These are phyloP conservation scores for Gnathonemus echidnorhynchus DNA, from an alignment of 2,113 vertebrate species.

Conservation along the genomic window DNA sequence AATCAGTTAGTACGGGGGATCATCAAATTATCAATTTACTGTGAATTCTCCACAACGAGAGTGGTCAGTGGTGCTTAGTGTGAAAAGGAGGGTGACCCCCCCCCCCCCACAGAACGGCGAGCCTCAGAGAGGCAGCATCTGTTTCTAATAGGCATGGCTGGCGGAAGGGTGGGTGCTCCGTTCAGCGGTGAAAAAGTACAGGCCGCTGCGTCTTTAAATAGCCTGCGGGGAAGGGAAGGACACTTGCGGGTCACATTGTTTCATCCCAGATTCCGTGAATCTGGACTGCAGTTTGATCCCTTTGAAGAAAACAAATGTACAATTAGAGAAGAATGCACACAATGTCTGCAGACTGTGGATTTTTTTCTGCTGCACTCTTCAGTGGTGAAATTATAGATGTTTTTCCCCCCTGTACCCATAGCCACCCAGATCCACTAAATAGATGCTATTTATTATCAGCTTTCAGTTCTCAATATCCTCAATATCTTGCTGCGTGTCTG, in stretches of 20 bases:
- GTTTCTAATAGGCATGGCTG: conserved; percentile 69
- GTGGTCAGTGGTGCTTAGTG: background rate
- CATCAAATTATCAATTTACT: background rate
- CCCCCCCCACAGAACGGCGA: background rate
- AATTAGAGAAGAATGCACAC: conserved; percentile 69
- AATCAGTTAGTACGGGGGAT: background rate
- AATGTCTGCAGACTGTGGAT: conserved; percentile 46
- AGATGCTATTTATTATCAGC: background rate
- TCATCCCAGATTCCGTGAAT: conserved; percentile 62
- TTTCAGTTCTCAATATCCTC: background rate
- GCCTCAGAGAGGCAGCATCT: conserved; percentile 70
- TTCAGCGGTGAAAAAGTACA: conserved; percentile 68
- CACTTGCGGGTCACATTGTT: conserved; percentile 62
- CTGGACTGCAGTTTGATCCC: conserved; percentile 59
- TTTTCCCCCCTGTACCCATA: background rate
- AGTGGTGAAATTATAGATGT: background rate
- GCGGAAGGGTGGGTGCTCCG: conserved; percentile 72
- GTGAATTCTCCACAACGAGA: background rate
- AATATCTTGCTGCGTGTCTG: background rate
- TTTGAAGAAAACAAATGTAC: conserved; percentile 67
- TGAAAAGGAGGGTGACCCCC: background rate
- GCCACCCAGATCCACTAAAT: background rate
- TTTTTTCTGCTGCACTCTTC: conserved; percentile 21
- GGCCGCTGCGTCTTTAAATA: conserved; percentile 75
- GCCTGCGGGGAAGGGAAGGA: conserved; percentile 62